These are phyloP conservation scores for Diloba caeruleocephala DNA, from an alignment of 2,888 invertebrate species.

Conservation along the genomic window DNA sequence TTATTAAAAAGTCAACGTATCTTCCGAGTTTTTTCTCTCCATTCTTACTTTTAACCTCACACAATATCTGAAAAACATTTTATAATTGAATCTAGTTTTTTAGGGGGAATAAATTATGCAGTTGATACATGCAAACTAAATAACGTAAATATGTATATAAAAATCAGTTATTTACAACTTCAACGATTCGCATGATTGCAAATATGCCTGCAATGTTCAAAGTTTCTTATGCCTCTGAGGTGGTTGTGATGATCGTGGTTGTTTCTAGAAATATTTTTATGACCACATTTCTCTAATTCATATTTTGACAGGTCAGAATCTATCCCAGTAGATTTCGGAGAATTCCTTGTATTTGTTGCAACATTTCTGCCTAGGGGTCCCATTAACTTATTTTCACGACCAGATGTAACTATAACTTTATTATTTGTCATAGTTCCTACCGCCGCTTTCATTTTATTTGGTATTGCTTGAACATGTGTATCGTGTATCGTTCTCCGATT, in stretches of 20 bases:
- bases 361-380: constrained; percentile 41
- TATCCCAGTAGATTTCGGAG: constrained; percentile 57
- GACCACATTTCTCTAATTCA: not conserved
- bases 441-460: constrained; percentile 19
- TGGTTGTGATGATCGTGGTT: not conserved
- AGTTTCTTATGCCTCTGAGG: constrained; percentile 1
- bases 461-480: constrained; percentile 44
- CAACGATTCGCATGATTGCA: not conserved
- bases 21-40: too few species aligned
- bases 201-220: constrained; percentile 5
- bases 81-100: too few species aligned
- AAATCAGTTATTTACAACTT: too few species aligned
- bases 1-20: too few species aligned
- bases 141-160: too few species aligned
- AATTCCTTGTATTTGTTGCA: constrained; percentile 63
- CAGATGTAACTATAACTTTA: constrained; percentile 15
- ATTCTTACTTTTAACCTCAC: too few species aligned
- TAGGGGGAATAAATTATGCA: too few species aligned
- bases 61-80: too few species aligned
- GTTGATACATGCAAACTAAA: too few species aligned
- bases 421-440: constrained; percentile 9
- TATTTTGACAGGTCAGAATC: constrained; percentile 18
- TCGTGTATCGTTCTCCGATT: constrained; percentile 41
- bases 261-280: not conserved
- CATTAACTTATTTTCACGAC: constrained; percentile 14